Conservation (phyloP, 2,113 vertebrate species). For the Dryoscopus gambensis region DNA sequence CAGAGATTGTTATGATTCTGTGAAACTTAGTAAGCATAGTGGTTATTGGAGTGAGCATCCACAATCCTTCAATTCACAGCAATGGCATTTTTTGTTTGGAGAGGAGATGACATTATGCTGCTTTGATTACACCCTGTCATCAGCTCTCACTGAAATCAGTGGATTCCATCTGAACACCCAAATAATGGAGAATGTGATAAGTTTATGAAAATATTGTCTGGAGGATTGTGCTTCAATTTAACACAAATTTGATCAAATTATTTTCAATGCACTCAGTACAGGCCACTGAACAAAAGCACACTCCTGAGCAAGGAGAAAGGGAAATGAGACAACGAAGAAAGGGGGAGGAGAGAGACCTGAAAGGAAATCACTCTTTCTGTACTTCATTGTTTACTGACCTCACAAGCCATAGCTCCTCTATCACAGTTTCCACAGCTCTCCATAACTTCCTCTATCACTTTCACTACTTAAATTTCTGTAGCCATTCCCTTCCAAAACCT, state of each 20-base stretch:
- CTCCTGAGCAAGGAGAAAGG: not conserved
- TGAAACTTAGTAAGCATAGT: not conserved
- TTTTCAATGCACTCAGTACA: not conserved
- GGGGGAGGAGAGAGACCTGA: not conserved
- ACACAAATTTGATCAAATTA: conserved; percentile 13
- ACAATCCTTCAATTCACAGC: not conserved
- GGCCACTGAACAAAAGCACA: conserved; percentile 4
- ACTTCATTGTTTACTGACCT: not conserved
- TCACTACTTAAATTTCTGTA: not conserved
- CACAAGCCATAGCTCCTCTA: not conserved
- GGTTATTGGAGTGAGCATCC: not conserved
- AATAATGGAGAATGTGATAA: not conserved
- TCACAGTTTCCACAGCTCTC: not conserved
- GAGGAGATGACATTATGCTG: not conserved
- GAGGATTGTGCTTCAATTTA: not conserved
- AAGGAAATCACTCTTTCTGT: not conserved
- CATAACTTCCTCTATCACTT: not conserved
- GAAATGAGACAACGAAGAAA: not conserved
- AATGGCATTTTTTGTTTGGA: not conserved
- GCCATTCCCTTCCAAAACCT: not conserved
- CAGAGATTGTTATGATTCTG: not conserved
- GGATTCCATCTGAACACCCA: not conserved
- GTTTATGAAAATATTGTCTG: conserved; percentile 20
- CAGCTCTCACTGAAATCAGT: not conserved
- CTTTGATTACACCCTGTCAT: not conserved